Percentiles rank a stretch among this genome's conserved stretches.
These are phyloP conservation scores for Gonatopus flavifemur DNA, from an alignment of 1,140 invertebrate genomes.

Conservation along the genomic window DNA sequence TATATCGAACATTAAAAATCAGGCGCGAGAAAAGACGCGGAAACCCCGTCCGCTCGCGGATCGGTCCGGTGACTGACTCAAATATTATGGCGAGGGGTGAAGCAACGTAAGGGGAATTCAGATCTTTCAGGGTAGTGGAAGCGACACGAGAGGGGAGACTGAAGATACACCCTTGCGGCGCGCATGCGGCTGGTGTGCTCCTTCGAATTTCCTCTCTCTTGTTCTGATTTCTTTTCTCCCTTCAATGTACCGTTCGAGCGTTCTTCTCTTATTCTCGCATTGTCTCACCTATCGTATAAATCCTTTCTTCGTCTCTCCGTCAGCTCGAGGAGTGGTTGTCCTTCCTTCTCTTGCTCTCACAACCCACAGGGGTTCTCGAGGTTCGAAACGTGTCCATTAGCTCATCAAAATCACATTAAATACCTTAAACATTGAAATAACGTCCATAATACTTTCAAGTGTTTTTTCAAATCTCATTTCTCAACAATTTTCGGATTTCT, in stretches of 20 bases:
- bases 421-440: too few species aligned
- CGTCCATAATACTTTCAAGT: too few species aligned
- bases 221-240: constrained; percentile 3
- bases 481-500: too few species aligned
- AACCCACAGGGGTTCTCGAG: constrained; percentile 9
- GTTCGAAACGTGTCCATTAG: constrained; percentile 21
- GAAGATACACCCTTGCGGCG: constrained; percentile 49
- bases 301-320: not conserved
- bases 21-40: constrained; percentile 38
- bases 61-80: constrained; percentile 54
- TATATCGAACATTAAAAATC: too few species aligned
- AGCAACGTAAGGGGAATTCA: too few species aligned
- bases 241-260: constrained; percentile 2
- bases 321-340: too few species aligned
- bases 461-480: too few species aligned
- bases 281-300: constrained; percentile 5
- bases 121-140: too few species aligned
- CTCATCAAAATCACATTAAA: too few species aligned
- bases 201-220: constrained; percentile 4
- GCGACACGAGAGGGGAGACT: constrained; percentile 26
- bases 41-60: constrained; percentile 47
- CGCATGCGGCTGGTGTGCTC: constrained; percentile 35
- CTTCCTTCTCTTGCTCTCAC: not conserved
- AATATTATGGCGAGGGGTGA: constrained; percentile 39
- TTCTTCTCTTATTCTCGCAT: not conserved